phyloP scores from a whole-genome alignment of 2,888 invertebrate species.

The Gnatocerus cornutus region DNA sequence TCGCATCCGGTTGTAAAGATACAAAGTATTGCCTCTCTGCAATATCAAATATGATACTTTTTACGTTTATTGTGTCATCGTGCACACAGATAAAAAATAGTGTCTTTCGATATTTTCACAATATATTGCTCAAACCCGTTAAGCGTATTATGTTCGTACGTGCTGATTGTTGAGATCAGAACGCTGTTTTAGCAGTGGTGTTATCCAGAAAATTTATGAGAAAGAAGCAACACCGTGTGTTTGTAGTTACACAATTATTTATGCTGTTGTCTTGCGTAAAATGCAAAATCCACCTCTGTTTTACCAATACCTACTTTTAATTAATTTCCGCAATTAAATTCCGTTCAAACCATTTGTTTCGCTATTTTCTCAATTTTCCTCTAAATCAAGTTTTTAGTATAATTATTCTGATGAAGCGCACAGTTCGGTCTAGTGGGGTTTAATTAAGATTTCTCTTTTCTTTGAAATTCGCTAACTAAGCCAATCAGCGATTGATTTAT shows the following conservation, averaged over 20 bases:
- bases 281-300: too few species aligned
- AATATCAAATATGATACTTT: background rate
- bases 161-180: background rate
- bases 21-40: background rate
- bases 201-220: background rate
- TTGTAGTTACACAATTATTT: background rate
- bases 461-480: slow-evolving; percentile 15
- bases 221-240: background rate
- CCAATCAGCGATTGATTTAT: slow-evolving; percentile 26
- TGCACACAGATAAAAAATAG: background rate
- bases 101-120: background rate
- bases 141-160: slow-evolving; percentile 1
- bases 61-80: background rate
- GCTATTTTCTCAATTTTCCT: too few species aligned
- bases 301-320: too few species aligned
- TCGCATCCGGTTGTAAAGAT: background rate
- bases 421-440: slow-evolving; percentile 1
- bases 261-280: too few species aligned
- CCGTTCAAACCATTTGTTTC: too few species aligned
- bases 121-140: background rate
- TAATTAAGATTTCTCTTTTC: slow-evolving; percentile 24
- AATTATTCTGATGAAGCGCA: background rate
- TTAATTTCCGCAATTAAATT: too few species aligned
- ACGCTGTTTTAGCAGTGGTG: background rate
- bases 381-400: too few species aligned